Conservation (phyloP, 1,140 invertebrate species). For the Macrotrachela quadricornifera region DNA sequence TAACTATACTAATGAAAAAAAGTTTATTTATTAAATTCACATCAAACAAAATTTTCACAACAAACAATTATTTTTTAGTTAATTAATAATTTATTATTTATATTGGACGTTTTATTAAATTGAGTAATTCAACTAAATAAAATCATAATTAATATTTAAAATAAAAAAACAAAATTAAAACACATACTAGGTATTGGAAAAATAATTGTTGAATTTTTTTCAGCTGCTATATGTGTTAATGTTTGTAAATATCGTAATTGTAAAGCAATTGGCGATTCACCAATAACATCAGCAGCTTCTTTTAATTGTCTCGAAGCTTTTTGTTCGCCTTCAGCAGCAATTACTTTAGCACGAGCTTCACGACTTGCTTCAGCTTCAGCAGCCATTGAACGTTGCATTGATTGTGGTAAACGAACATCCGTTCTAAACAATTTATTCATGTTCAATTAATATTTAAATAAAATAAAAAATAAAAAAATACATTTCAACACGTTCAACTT, state of each 20-base stretch:
- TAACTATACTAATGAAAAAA: too few relatives aligned
- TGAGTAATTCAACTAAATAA: too few relatives aligned
- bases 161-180: too few relatives aligned
- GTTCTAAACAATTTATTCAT: conserved; percentile 9
- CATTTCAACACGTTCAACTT: neutral
- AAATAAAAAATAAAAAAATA: conserved; percentile 5
- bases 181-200: conserved; percentile 53
- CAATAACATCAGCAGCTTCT: conserved; percentile 1
- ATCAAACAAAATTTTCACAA: too few relatives aligned
- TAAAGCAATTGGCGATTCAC: conserved; percentile 46
- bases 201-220: conserved; percentile 93
- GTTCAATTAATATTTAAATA: neutral
- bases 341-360: conserved; percentile 18
- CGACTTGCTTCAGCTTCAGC: conserved; percentile 10
- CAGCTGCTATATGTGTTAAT: conserved; percentile 74
- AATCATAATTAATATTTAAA: too few relatives aligned
- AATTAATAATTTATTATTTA: too few relatives aligned
- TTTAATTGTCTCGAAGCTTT: conserved; percentile 5
- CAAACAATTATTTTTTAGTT: too few relatives aligned
- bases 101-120: too few relatives aligned
- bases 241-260: conserved; percentile 59
- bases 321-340: conserved; percentile 8
- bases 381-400: conserved; percentile 9
- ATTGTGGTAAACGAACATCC: conserved; percentile 9
- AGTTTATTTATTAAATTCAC: too few relatives aligned